Base-by-base conservation (phyloP, 2,797 vertebrate genomes). In the Dromococcyx pavoninus region DNA sequence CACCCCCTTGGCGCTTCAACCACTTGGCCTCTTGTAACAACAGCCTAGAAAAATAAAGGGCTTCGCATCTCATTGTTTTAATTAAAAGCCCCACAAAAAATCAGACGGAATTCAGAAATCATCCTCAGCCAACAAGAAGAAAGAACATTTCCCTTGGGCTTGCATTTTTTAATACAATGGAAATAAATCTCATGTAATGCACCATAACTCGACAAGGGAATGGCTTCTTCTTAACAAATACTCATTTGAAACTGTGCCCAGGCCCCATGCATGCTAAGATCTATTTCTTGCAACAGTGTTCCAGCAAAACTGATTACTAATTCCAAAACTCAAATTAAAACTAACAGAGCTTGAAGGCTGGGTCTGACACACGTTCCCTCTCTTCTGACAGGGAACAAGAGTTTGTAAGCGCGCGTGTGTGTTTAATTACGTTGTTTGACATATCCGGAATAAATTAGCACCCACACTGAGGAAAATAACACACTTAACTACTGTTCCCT, bases 301-400 rank as follows among this genome's bases (percentile, higher is more conserved):
- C 97, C 96, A 96, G 96, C 96, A 98, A 98, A 98, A 97, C 96
- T 97, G 97, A 98, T 98, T 97, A 98, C 97, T 98, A 97, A 98
- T 98, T 98, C 97, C 94, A 95, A 95, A 97, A 97, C 96, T 97
- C 97, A 97, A 98, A 98, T 98, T 97, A 98, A 98, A 98, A 97
- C 97, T 98, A 98, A 97, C 98, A 97, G 97, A 98, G 97, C 98
- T 98, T 98, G 98, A 98, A 98, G 97, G 96, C 97, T 97, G 94
- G 91, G 96, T 93, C 94, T 97, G 95, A 97, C 92, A 93, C 10
- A 1, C 79, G n/a, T 70, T 96, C 89, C 80, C 69, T 93, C 94
- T 95, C 81, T 88, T 88, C 95, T 97, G 97, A 97, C 90, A 96
- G 95, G 95, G 96, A 97, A 97, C 97, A 95, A 97, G 95, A 93